Evolutionary conservation across 2,113 vertebrate genomes (phyloP), one percentile per base, ranked within the genome.

Genomic region (Ardeotis arabs): DNA sequence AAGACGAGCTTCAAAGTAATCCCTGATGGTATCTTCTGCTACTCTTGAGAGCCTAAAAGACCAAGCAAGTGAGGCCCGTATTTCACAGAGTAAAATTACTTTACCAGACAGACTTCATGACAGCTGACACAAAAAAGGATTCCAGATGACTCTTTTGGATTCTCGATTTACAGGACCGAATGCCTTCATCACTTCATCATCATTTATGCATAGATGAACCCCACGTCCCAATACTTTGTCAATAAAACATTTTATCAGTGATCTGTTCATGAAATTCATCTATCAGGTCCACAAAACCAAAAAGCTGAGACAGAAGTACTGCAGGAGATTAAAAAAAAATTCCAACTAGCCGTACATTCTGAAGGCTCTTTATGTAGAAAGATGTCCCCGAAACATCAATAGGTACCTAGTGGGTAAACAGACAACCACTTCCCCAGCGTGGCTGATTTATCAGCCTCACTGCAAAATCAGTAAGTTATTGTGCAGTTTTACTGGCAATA

Each of bases 1-100:
- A 87, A 99, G 98, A 5, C 99, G 99, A 12, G 98, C 96, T 97
- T 99, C 99, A 92, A 99, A 99, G 62, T 99, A 99, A 7, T 98
- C 97, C 90, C 97, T 98, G 96, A 99, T 99, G 41, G 99, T 98
- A 66, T 99, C 98, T 97, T 99, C 99, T 4, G 99, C 99, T 53
- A 99, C 98, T 69, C 98, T 98, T 2, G 98, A 98, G 67, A 99
- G 98, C 82, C 99, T 99, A 81, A 62, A 87, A 82, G 44, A 95
- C 64, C 63, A 86, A 88, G 74, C 11, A 68, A 56, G 41, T 2
- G 17, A 89, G 72, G 41, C 33, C 35, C 58, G 27, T 53, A 50
- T 20, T 86, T 69, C 59, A 62, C 16, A 23, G 1, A 12, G 18
- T 11, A 44, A 53, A 67, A 50, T n/a, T 39, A 52, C 37, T 79